Evolutionary conservation across 1,140 invertebrate species (phyloP).

Genomic region (Dreissena rostriformis): DNA sequence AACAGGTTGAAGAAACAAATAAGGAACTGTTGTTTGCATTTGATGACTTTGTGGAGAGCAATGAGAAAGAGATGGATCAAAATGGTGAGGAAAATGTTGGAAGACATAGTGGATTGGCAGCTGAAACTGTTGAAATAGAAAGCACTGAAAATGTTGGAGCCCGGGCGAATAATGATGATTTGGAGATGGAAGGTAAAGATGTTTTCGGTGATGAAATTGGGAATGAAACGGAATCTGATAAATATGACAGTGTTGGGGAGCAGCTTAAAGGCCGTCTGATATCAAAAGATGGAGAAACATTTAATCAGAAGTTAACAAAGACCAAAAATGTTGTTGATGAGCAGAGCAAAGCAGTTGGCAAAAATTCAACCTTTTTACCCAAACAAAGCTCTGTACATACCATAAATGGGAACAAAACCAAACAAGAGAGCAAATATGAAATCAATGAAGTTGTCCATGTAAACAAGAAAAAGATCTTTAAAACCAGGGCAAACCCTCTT

Average conservation of each 20-base stretch:
- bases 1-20: constrained; percentile 28
- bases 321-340: too few relatives aligned
- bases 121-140: not conserved
- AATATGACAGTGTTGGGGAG: not conserved
- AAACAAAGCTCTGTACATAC: too few relatives aligned
- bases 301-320: too few relatives aligned
- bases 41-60: constrained; percentile 29
- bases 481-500: constrained; percentile 17
- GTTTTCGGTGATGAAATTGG: not conserved
- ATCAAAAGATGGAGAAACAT: too few relatives aligned
- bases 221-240: not conserved
- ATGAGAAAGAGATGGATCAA: not conserved
- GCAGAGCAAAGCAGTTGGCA: too few relatives aligned
- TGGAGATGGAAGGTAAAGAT: not conserved
- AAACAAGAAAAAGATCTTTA: constrained; percentile 40
- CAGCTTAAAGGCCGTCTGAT: too few relatives aligned
- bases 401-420: too few relatives aligned
- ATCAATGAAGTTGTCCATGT: not conserved
- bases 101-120: not conserved
- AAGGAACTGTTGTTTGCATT: constrained; percentile 29
- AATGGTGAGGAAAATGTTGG: not conserved
- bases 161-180: too few relatives aligned
- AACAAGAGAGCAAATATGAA: not conserved
- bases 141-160: not conserved
- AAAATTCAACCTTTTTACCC: too few relatives aligned